A percentile compares a stretch with the other conserved stretches of the same genome.
Conservation (phyloP, 1,140 invertebrate species). For the Acromyrmex echinatior region DNA sequence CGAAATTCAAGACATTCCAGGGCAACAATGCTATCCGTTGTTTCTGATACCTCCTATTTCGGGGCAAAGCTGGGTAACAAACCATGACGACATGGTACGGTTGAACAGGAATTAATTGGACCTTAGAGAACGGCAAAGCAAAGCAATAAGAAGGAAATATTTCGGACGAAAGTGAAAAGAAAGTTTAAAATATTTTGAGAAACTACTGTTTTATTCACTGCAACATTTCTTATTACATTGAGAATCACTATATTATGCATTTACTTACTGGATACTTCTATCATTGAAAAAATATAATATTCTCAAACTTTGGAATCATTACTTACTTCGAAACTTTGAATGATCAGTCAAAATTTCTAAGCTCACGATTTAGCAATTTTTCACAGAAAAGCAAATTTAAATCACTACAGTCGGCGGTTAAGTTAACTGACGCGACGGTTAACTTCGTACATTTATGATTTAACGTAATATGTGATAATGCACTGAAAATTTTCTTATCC, state of each 20-base stretch:
- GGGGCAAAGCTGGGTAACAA: neutral
- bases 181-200: neutral
- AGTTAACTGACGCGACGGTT: neutral
- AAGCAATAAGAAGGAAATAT: neutral
- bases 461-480: neutral
- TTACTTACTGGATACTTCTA: neutral
- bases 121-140: neutral
- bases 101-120: constrained; percentile 34
- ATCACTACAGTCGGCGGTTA: neutral
- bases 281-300: neutral
- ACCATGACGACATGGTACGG: constrained; percentile 35
- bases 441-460: constrained; percentile 26
- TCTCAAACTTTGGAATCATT: constrained; percentile 13
- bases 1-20: constrained; percentile 70
- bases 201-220: neutral
- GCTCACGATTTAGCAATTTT: constrained; percentile 43
- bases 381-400: constrained; percentile 32
- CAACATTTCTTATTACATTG: neutral
- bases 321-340: constrained; percentile 9
- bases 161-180: neutral
- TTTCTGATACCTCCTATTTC: constrained; percentile 43
- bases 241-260: neutral
- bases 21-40: constrained; percentile 42
- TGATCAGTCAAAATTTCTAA: constrained; percentile 14
- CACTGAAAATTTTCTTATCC: neutral